Conservation (phyloP, 2,113 vertebrate species). For the Heptranchias perlo region DNA sequence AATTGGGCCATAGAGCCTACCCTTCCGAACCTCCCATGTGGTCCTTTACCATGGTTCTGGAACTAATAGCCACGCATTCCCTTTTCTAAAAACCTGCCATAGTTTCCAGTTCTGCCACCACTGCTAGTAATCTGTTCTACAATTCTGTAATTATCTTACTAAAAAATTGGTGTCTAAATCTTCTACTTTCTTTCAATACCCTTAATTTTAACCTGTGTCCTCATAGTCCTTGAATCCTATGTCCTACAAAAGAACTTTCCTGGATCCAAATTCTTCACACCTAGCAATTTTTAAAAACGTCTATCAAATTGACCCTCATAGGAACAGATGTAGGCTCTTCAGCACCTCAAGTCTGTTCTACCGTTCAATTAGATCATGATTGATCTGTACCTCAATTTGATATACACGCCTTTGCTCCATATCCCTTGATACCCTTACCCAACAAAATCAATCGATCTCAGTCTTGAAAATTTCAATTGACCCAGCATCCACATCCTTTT, state of each 20-base stretch:
- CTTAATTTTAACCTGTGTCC: background rate
- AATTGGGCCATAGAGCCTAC: background rate
- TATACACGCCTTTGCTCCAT: background rate
- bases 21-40: background rate
- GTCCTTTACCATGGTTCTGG: background rate
- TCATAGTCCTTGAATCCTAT: background rate
- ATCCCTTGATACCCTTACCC: background rate
- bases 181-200: background rate
- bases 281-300: background rate
- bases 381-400: background rate
- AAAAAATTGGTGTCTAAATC: background rate
- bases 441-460: background rate
- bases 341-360: background rate
- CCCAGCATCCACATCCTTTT: background rate
- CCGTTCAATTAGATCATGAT: background rate
- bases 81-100: background rate
- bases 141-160: background rate
- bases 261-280: background rate
- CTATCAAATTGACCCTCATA: background rate
- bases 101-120: too few relatives aligned
- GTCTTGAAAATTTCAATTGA: too few relatives aligned
- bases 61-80: background rate
- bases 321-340: background rate
- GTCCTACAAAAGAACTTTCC: background rate
- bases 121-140: background rate